Conservation (phyloP, 2,113 vertebrate genomes). For the Rhinichthys klamathensis region DNA sequence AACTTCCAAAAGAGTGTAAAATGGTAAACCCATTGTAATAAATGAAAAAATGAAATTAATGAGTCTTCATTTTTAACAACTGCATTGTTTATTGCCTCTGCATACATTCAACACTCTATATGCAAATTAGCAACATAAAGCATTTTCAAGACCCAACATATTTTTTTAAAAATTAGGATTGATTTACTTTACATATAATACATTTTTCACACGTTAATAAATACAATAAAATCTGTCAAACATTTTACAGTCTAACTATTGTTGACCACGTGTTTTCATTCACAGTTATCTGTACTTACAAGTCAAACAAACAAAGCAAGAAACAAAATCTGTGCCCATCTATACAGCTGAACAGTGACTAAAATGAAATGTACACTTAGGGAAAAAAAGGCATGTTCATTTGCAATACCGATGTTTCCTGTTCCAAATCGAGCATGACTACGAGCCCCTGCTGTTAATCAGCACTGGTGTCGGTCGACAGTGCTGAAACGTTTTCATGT, state of each 20-base stretch:
- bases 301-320: background rate
- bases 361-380: constrained; percentile 57
- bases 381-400: constrained; percentile 51
- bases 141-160: constrained; percentile 70
- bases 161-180: constrained; percentile 81
- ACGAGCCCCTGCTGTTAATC: constrained; percentile 40
- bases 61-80: constrained; percentile 61
- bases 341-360: constrained; percentile 62
- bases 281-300: constrained; percentile 66
- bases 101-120: constrained; percentile 76
- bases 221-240: constrained; percentile 80
- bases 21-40: background rate
- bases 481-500: constrained; percentile 42
- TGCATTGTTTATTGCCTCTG: constrained; percentile 79
- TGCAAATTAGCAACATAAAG: constrained; percentile 77
- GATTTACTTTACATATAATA: constrained; percentile 83
- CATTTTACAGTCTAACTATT: constrained; percentile 68
- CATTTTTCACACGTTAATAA: constrained; percentile 83
- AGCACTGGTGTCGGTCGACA: constrained; percentile 11
- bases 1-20: background rate
- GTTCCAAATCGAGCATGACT: constrained; percentile 22
- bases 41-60: background rate
- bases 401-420: constrained; percentile 50
- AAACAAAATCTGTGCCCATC: constrained; percentile 50
- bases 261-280: constrained; percentile 66